Evolutionary conservation across 2,888 invertebrate genomes (phyloP).

Genomic region (Ptilodon capucinus): DNA sequence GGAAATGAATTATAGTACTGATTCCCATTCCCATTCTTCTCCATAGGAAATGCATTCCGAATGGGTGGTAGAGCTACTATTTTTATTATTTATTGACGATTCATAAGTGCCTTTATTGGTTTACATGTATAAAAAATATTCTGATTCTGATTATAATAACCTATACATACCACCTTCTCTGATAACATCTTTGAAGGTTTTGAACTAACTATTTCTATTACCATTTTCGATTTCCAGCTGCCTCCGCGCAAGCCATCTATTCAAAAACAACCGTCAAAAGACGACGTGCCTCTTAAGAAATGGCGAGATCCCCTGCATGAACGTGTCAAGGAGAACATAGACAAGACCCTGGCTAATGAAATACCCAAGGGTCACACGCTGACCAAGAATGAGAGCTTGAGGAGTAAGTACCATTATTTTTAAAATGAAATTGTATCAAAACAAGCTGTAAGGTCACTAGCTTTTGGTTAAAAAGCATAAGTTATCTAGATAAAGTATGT

Average conservation of each 20-base stretch:
- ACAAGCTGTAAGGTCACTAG: no score
- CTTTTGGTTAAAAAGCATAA: no score
- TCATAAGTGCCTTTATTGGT: no score
- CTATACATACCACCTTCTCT: no score
- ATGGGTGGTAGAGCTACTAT: no score
- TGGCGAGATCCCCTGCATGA: conserved; percentile 79
- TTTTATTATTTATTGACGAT: neutral
- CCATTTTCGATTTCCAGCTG: conserved; percentile 47
- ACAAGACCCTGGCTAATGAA: conserved; percentile 76
- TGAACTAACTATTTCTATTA: neutral
- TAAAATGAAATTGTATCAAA: neutral
- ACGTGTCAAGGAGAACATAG: conserved; percentile 78
- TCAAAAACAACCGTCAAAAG: conserved; percentile 74
- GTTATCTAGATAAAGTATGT: no score
- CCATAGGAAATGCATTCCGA: no score
- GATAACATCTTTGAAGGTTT: no score
- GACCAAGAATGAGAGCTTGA: conserved; percentile 78
- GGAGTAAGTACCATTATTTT: conserved; percentile 61
- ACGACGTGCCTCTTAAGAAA: conserved; percentile 73
- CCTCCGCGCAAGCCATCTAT: conserved; percentile 74
- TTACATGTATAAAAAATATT: no score
- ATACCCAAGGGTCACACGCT: conserved; percentile 77
- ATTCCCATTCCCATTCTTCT: no score
- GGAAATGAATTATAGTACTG: no score
- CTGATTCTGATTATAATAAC: no score